Evolutionary conservation across 1,140 invertebrate genomes (phyloP).

Genomic region (Caenorhabditis brenneri): DNA sequence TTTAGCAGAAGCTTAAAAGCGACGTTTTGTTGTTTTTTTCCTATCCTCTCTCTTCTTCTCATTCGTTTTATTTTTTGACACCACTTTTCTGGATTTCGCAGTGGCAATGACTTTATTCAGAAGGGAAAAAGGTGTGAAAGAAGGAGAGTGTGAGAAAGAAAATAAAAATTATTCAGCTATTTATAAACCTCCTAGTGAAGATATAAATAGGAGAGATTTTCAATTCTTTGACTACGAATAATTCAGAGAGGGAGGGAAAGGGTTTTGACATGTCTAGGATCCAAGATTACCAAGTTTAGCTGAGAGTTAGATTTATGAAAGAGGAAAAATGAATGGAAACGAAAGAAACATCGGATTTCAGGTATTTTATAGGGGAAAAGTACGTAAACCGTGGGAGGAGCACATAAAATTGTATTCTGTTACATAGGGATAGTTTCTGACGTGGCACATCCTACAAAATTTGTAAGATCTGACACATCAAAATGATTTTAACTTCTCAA

Average conservation of each 20-base stretch:
- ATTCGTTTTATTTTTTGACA: neutral
- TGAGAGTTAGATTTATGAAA: neutral
- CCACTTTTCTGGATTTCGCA: neutral
- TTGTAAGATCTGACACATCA: too few relatives aligned
- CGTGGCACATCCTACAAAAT: too few relatives aligned
- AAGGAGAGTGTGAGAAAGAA: neutral
- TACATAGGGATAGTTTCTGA: too few relatives aligned
- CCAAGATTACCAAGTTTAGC: neutral
- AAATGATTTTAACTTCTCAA: too few relatives aligned
- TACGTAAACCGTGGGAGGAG: constrained; percentile 7
- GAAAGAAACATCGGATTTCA: neutral
- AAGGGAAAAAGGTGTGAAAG: neutral
- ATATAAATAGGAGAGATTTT: neutral
- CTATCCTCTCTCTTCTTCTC: neutral
- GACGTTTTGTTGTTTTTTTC: too few relatives aligned
- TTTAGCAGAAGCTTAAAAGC: neutral
- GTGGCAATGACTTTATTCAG: neutral
- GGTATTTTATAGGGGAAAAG: neutral
- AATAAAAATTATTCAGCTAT: neutral
- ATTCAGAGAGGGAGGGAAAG: neutral
- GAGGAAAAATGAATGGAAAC: neutral
- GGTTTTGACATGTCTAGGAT: neutral
- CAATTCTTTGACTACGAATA: neutral
- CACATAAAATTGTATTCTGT: neutral
- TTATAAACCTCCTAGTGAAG: neutral